Base-by-base conservation (phyloP, 2,888 invertebrate species). In the Drosophila anomalata region DNA sequence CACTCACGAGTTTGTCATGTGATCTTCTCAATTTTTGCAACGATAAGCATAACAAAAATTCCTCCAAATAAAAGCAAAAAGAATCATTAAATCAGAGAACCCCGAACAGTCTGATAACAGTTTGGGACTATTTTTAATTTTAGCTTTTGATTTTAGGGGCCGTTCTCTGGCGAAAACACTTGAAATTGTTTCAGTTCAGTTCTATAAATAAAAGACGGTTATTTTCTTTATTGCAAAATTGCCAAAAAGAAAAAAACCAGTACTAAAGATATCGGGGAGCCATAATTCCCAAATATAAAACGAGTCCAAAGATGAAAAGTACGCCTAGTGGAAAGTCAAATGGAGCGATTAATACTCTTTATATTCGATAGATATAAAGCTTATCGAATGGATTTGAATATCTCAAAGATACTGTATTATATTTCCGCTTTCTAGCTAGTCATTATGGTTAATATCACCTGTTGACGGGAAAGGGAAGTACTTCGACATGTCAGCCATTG, bases 11-110 rank as follows among this genome's bases (percentile, higher is more conserved):
- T 61, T 68, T 51, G 56, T 55, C 70, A 53, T 79, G 70, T 83
- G 73, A 73, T 55, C 53, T 46, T 36, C 29, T 36, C 24, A 24
- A 17, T 42, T 39, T 14, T 7, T 29, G 29, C 53, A 46, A 46
- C 58, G 68, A 84, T 84, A 87, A 80, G 72, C 54, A 9, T 20
- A 29, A 59, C 20, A n/a, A 42, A 42, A 42, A 42, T 14, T 31
- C 3, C 4, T 42, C 24, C 7, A 59, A 36, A 55, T 39, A 55
- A 39, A 39, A n/a, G 20, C 11, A 20, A 6, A 26, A 29, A 29
- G 7, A 14, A 20, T 4, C 17, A 22, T 33, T 5, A 46, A 60
- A 70, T 69, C 42, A n/a, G 58, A 44, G 69, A 41, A 41, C 29
- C 31, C 14, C 31, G 12, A 42, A 44, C 9, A 1, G 54, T 5